Percentiles rank a stretch among this genome's conserved stretches.
Evolutionary conservation across 2,888 invertebrate species (phyloP).

Genomic region (Trichacis sp.): DNA sequence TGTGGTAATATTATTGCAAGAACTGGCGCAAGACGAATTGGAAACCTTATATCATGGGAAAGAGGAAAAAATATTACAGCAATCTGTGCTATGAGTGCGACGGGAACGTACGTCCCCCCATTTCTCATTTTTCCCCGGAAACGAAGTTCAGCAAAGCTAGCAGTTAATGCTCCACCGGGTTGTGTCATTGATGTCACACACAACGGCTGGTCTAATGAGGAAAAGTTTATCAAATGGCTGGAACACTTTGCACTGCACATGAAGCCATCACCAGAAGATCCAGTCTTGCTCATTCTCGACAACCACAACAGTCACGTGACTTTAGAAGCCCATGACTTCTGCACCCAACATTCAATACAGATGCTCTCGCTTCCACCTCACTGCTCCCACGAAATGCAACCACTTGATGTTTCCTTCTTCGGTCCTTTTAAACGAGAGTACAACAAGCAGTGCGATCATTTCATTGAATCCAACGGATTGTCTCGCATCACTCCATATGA

Average conservation of each 20-base stretch:
- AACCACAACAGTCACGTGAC: conserved; percentile 12
- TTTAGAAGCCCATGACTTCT: conserved; percentile 1
- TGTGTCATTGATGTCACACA: conserved; percentile 52
- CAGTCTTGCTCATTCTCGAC: conserved; percentile 22
- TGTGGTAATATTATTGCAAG: too few relatives aligned
- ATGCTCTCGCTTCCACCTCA: conserved; percentile 21
- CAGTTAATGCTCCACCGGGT: conserved; percentile 62
- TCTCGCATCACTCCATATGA: conserved; percentile 23
- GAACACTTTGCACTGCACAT: conserved; percentile 49
- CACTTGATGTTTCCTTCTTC: conserved; percentile 26
- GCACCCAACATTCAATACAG: not conserved
- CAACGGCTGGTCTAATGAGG: conserved; percentile 48
- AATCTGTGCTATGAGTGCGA: conserved; percentile 64
- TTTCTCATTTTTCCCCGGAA: conserved; percentile 67
- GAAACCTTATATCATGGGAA: conserved; percentile 17
- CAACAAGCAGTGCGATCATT: conserved; percentile 16
- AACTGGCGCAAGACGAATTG: not conserved
- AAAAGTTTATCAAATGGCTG: conserved; percentile 6
- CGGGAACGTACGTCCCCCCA: conserved; percentile 63
- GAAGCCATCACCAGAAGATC: conserved; percentile 54
- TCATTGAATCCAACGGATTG: conserved; percentile 7
- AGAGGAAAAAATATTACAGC: conserved; percentile 54
- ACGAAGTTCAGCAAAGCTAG: conserved; percentile 31
- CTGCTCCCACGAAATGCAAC: too few relatives aligned
- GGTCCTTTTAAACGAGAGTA: conserved; percentile 16